phyloP scores from a whole-genome alignment of 2,113 vertebrate genomes.

The Microcebus ravelobensis region DNA sequence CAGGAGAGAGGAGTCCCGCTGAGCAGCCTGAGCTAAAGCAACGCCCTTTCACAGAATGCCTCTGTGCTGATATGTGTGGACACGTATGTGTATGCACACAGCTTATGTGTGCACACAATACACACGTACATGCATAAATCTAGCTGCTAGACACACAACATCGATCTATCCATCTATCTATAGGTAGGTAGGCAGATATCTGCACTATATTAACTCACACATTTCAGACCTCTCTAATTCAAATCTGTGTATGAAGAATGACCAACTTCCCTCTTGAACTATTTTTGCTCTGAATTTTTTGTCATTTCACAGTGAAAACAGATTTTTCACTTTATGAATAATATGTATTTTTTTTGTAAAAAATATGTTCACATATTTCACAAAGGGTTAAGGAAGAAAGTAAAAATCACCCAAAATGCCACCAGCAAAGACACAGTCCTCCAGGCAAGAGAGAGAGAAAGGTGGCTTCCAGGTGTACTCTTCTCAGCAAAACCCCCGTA shows the following conservation, averaged over 20 bases:
- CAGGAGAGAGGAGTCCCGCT: neutral
- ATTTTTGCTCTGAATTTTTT: neutral
- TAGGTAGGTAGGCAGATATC: neutral
- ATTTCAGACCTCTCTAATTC: neutral
- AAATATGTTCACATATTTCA: neutral
- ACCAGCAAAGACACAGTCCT: neutral
- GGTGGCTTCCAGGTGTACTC: neutral
- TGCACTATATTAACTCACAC: neutral
- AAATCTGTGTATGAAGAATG: neutral
- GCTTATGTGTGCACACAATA: neutral
- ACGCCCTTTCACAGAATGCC: neutral
- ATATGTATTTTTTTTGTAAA: neutral
- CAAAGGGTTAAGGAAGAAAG: neutral
- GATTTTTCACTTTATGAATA: neutral
- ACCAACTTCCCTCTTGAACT: neutral
- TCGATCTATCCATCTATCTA: neutral
- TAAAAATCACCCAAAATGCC: neutral
- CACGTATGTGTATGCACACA: fast-evolving
- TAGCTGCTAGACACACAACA: neutral
- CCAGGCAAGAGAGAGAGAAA: neutral
- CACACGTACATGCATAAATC: no score
- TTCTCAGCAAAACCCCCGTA: neutral
- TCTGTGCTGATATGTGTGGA: fast-evolving
- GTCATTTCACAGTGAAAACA: neutral
- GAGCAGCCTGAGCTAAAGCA: no score